Evolutionary conservation across 1,140 invertebrate species (phyloP).

Genomic region (Hestina assimilis): DNA sequence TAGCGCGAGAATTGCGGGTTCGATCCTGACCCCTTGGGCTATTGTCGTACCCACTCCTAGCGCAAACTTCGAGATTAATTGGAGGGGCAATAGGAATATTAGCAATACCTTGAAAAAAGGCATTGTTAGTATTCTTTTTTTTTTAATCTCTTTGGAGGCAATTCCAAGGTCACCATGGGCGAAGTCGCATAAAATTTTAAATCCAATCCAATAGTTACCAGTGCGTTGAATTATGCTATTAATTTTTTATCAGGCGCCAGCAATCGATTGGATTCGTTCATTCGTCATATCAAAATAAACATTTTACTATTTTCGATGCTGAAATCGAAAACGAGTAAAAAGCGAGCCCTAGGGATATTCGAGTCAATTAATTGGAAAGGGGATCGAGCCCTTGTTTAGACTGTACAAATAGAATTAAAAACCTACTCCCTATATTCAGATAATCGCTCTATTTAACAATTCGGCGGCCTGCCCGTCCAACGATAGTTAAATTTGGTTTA

Average conservation of each 20-base stretch:
- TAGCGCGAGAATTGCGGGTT: too few species aligned
- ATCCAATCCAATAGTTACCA: background rate
- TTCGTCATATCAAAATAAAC: conserved; percentile 25
- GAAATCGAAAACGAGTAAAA: conserved; percentile 44
- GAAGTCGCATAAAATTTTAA: background rate
- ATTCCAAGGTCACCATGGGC: too few species aligned
- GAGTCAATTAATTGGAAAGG: conserved; percentile 52
- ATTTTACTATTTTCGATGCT: conserved; percentile 35
- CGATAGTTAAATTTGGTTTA: conserved; percentile 20
- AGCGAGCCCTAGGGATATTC: conserved; percentile 38
- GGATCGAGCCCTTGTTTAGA: conserved; percentile 49
- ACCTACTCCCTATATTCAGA: conserved; percentile 47
- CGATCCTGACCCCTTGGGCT: too few species aligned
- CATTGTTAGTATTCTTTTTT: too few species aligned
- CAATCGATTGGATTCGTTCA: background rate
- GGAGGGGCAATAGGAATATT: too few species aligned
- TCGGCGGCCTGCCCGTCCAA: conserved; percentile 34
- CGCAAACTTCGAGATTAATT: too few species aligned
- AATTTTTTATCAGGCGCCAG: conserved; percentile 9
- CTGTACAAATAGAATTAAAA: conserved; percentile 57
- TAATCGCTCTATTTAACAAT: conserved; percentile 56
- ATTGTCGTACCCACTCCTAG: too few species aligned
- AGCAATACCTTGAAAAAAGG: too few species aligned
- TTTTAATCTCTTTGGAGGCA: too few species aligned
- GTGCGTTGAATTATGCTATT: background rate